Percentiles rank a stretch among this genome's conserved stretches.
phyloP scores from a whole-genome alignment of 92 coral and sea anemone species.

The Chrysogorgia sp. region DNA sequence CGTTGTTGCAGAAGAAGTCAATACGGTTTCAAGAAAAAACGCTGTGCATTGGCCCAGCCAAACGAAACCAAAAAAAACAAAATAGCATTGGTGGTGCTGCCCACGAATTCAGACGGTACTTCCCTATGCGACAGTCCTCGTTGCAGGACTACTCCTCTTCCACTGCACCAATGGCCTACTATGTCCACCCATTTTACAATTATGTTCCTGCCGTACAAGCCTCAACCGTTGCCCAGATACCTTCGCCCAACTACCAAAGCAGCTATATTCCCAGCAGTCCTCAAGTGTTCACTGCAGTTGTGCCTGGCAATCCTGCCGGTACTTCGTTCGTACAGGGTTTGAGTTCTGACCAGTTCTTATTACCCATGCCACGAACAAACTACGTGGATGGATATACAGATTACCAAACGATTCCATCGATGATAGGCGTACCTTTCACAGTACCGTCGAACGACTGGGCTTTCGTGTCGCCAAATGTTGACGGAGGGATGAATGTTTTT shows the following conservation, averaged over 20 bases:
- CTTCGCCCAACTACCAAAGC: slow-evolving; percentile 41
- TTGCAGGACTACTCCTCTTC: slow-evolving; percentile 41
- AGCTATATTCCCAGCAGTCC: slow-evolving; percentile 45
- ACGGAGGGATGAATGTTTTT: slow-evolving; percentile 32
- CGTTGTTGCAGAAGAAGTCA: slow-evolving; percentile 75
- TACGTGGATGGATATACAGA: slow-evolving; percentile 44
- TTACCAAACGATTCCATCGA: slow-evolving; percentile 36
- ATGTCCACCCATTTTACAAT: slow-evolving; percentile 22
- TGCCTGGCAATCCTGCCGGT: slow-evolving; percentile 40
- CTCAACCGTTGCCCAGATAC: slow-evolving; percentile 35
- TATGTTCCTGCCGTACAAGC: slow-evolving; percentile 43
- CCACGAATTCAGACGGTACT: slow-evolving; percentile 35
- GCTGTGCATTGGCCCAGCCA: slow-evolving; percentile 82
- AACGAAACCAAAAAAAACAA: slow-evolving; percentile 70
- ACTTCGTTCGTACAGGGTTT: slow-evolving; percentile 35
- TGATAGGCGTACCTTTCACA: slow-evolving; percentile 26
- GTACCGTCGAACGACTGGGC: slow-evolving; percentile 30
- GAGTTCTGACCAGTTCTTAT: slow-evolving; percentile 26
- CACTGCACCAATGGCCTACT: slow-evolving; percentile 46
- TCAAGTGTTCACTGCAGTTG: slow-evolving; percentile 36
- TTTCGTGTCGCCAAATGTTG: slow-evolving; percentile 19
- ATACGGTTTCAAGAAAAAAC: slow-evolving; percentile 87
- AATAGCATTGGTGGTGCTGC: slow-evolving; percentile 29
- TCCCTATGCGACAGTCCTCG: slow-evolving; percentile 31
- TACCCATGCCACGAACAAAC: slow-evolving; percentile 36